Evolutionary conservation across 2,888 invertebrate species (phyloP).

Genomic region (Eueremaeus valkanovi): DNA sequence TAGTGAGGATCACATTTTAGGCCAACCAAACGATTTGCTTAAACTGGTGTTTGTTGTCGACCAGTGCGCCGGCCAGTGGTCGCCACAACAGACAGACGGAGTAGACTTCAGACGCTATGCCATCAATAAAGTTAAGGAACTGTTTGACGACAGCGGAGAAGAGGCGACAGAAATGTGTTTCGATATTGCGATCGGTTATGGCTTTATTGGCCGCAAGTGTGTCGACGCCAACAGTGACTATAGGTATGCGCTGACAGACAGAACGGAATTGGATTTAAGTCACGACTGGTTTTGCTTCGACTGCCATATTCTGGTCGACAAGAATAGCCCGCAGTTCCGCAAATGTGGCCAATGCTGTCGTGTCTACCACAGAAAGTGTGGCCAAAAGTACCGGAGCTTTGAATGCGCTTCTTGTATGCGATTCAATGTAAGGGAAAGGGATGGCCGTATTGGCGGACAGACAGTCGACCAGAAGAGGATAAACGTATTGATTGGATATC

Average conservation of each 20-base stretch:
- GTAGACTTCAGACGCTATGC: not conserved
- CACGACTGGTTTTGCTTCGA: slow-evolving; percentile 6
- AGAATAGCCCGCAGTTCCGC: not conserved
- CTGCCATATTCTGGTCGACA: not conserved
- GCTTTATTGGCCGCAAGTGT: not conserved
- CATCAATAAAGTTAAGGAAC: not conserved
- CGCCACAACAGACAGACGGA: not conserved
- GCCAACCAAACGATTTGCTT: not conserved
- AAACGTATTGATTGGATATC: not conserved
- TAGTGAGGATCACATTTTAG: too few relatives aligned
- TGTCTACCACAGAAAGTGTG: not conserved
- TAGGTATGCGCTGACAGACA: not conserved
- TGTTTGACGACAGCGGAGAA: not conserved
- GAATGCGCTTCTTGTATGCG: not conserved
- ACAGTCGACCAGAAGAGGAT: not conserved
- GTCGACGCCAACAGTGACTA: too few relatives aligned
- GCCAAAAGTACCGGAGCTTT: not conserved
- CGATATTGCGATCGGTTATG: not conserved
- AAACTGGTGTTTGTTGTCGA: not conserved
- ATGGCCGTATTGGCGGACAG: not conserved
- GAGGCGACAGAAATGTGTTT: not conserved
- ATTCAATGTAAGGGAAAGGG: not conserved
- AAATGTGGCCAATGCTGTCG: not conserved
- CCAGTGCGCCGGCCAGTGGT: not conserved
- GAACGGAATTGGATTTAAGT: not conserved